Base-by-base conservation (phyloP, 1,140 invertebrate species). In the Augochlora pura region DNA sequence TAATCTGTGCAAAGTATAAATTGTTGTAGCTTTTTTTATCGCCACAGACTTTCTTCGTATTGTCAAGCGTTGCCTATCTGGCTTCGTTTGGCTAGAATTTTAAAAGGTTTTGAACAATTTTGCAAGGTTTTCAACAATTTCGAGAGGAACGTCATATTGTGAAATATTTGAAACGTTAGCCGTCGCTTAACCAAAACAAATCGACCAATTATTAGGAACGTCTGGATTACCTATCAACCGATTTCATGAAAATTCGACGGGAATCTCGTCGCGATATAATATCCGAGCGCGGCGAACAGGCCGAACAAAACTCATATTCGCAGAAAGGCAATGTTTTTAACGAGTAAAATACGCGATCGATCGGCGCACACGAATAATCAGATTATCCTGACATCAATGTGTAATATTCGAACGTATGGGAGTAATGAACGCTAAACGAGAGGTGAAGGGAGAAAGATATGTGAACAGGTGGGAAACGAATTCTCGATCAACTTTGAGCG, bases 311-410 rank as follows among this genome's bases (percentile, higher is more conserved):
- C 70, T 42, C 27, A 18, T 46, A 38, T 21, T 69, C 59, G 60
- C 46, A 64, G 57, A 59, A 70, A 69, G 54, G 74, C 74, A 14
- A n/a, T 42, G 60, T 78, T 78, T 60, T 78, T 78, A 72, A 72
- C 76, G 60, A 78, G 69, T 57, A 23, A 78, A 72, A 78, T 64
- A 54, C 38, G 25, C 68, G 69, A 78, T 72, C 76, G 76, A 78
- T 78, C 60, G 63, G 63, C 71, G 46, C 60, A 52, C 10, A 62
- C 68, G 42, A 23, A 52, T 78, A 72, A 78, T 78, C 76, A 54
- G 76, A 78, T 78, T 78, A 78, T 72, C 64, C 76, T 57, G 76
- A 72, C 68, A 72, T 78, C 69, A 62, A 63, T 72, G 76, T 71
- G 76, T 71, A 72, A 78, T 64, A 78, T 72, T 78, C 69, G 60